Base-by-base conservation (phyloP, 2,888 invertebrate genomes). In the Neocrepidodera transversa region DNA sequence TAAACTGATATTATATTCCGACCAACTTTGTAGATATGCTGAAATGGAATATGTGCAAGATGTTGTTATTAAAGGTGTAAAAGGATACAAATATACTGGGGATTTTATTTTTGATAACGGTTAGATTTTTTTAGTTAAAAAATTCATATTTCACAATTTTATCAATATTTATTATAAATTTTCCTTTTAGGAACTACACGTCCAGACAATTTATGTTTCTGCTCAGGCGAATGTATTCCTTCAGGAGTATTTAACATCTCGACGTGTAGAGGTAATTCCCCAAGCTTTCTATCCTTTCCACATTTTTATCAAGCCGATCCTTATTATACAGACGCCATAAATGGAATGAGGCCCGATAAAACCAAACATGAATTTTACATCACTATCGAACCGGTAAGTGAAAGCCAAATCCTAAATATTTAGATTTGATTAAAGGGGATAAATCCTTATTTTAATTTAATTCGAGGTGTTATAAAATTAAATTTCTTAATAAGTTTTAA, bases 301-400 rank as follows among this genome's bases (percentile, higher is more conserved):
- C 93, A 94, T 78, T 93, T 92, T 78, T 83, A 87, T 72, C 83
- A 87, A 68, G 93, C 85, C 0, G 92, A 92, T 79, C 85, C 86
- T 0, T 81, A 79, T 58, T 87, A 90, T 58, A 69, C 80, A 8
- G 80, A 87, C 4, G 80, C 81, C 38, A 85, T 93, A 1, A 80
- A 81, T 0, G 93, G 93, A 0, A 74, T 94, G 76, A 69, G 78
- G 1, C 92, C 93, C 0, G 82, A 87, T 17, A 83, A 85, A 1
- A 82, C 84, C 0, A 82, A 85, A 17, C 93, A 94, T 74, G 85
- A 86, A 64, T 91, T 93, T 78, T 88, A 86, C 71, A 85, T 94
- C 72, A 83, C 86, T 2, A 79, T 91, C 0, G 91, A 92, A 70
- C 90, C 91, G 62, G 89, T 89, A 71, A 83, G 82, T 63, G 45